These are phyloP conservation scores for Copsychus sechellarum DNA, from an alignment of 2,113 vertebrate species.

Conservation along the genomic window DNA sequence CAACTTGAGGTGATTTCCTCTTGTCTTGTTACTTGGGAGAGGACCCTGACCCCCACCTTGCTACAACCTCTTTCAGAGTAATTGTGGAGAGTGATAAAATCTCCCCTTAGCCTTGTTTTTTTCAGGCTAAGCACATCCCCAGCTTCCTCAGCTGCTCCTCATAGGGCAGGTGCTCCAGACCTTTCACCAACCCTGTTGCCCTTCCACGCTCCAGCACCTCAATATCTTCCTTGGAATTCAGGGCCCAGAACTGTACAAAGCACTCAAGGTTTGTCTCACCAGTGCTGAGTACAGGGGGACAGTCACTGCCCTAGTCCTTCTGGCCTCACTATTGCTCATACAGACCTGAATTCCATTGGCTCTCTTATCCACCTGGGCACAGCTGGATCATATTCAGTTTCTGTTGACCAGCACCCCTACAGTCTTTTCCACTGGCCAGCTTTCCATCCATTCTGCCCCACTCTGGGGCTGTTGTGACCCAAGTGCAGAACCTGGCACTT, in stretches of 20 bases:
- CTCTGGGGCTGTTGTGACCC: background rate
- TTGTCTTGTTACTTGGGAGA: background rate
- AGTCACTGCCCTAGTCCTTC: background rate
- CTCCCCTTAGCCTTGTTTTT: background rate
- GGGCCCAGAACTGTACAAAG: background rate
- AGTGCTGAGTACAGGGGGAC: background rate
- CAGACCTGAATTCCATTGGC: background rate
- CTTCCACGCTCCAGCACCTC: background rate
- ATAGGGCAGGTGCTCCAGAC: background rate
- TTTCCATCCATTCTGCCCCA: background rate
- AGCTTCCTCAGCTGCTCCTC: background rate
- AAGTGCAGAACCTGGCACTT: background rate
- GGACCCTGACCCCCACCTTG: too few species aligned
- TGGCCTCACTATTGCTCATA: background rate
- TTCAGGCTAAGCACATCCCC: background rate
- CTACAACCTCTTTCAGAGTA: background rate
- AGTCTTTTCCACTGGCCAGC: background rate
- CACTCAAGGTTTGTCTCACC: background rate
- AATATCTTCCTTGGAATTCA: background rate
- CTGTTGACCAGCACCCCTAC: background rate
- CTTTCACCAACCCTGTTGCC: background rate
- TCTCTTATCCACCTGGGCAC: background rate
- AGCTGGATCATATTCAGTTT: fast-evolving
- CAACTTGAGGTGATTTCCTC: background rate
- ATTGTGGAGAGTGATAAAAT: background rate